Base-by-base conservation (phyloP, 2,113 vertebrate species). In the Phainopepla nitens region DNA sequence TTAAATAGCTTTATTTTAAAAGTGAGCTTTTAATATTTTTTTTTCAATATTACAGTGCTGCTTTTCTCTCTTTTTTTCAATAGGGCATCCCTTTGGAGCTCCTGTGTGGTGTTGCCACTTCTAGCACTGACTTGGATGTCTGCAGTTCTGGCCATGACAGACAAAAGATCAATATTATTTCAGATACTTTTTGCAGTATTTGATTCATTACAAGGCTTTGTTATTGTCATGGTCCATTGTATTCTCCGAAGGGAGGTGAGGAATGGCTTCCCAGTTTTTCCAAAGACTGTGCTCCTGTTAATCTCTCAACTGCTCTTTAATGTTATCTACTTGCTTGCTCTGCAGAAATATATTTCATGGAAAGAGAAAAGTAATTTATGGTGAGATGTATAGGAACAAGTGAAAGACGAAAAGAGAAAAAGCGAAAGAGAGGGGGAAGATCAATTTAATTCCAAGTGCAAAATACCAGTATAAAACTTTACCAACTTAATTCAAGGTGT, bases 181-280 rank as follows among this genome's bases (percentile, higher is more conserved):
- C 99, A 99, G 97, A 99, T 99, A 97, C 99, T 99, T 90, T 99
- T 99, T 70, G 99, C 99, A 4, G 99, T 99, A 94, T 99, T 99
- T 96, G 99, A 99, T 98, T 99, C 99, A 23, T 98, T 99, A 95
- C 99, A 99, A 98, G 99, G 99, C 90, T 99, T 99, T 95, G 99
- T 99, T 95, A 99, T 99, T 88, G 99, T 99, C 97, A 99, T 99
- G 99, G 99, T 99, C 93, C 99, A 99, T 98, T 99, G 99, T 95
- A 98, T 99, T 97, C 98, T 99, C 86, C 98, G 99, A 96, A 98
- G 98, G 98, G 99, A 99, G 99, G 99, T 99, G 93, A 98, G 97
- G 49, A 91, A 94, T 85, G 44, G n/a, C 65, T 96, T 96, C 86
- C 60, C 61, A 7, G 71, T 85, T 82, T 84, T 85, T 82, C 91